Conservation (phyloP, 2,888 invertebrate genomes). For the Fragum fragum region DNA sequence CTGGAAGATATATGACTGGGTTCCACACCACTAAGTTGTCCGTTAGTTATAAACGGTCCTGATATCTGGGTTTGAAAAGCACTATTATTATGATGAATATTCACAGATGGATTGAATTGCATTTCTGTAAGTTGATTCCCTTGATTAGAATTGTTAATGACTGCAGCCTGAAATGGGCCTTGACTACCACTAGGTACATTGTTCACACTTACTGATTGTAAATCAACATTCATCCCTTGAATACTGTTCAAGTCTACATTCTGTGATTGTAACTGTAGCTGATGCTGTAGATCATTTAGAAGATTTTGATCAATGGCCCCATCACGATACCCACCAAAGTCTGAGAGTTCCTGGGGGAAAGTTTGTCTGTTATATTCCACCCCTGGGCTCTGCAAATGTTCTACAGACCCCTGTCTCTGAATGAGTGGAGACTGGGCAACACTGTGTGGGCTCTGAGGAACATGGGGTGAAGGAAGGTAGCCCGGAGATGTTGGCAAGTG, state of each 20-base stretch:
- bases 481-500: conserved; percentile 58
- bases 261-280: conserved; percentile 48
- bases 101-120: conserved; percentile 43
- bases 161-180: conserved; percentile 35
- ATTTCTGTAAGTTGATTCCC: conserved; percentile 27
- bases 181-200: conserved; percentile 15
- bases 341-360: conserved; percentile 36
- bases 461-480: conserved; percentile 53
- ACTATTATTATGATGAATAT: conserved; percentile 58
- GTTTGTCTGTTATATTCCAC: conserved; percentile 32
- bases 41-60: conserved; percentile 43
- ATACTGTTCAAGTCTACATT: conserved; percentile 48
- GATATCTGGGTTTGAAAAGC: conserved; percentile 53
- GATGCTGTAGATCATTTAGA: conserved; percentile 44
- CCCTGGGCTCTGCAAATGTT: conserved; percentile 54
- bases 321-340: conserved; percentile 36
- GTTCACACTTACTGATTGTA: conserved; percentile 19
- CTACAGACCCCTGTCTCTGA: conserved; percentile 68
- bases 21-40: background rate
- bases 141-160: conserved; percentile 31
- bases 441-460: conserved; percentile 41
- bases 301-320: conserved; percentile 33
- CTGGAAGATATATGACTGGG: conserved; percentile 8
- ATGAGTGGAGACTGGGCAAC: conserved; percentile 60
- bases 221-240: conserved; percentile 25